Evolutionary conservation across 2,888 invertebrate species (phyloP), one percentile per base, ranked within the genome.

Genomic region (Drosophila yooni): DNA sequence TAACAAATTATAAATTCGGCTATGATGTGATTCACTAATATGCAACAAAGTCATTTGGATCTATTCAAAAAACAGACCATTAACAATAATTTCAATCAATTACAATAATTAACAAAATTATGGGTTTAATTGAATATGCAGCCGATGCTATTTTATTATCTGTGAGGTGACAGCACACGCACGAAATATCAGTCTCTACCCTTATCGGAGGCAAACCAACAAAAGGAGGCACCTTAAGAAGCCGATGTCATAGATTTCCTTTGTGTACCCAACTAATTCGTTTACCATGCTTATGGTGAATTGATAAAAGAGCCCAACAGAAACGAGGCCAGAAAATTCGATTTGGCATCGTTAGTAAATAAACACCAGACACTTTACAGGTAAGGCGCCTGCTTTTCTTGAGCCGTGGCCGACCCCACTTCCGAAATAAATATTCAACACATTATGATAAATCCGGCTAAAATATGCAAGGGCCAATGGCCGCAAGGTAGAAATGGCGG

Each of bases 381-480:
- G 54, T 69, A 57, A 33, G 40, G 15, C 57, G 43, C 46, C 51
- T 33, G 43, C 73, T 61, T 48, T 65, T 72, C 34, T 15, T 25
- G 25, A 2, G 46, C 25, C 25, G 34, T 29, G 34, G 53, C 11
- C 31, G 2, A 10, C 34, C 40, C 38, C 72, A 54, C 25, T 68
- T 63, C 15, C 18, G 54, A 48, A 48, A 75, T 81, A 86, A 88
- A 85, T 85, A 85, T 83, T 89, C 86, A 85, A 77, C 86, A 88
- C 88, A 89, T 87, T 87, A 88, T 88, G 80, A 79, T 78, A 88
- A 89, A 89, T 88, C 87, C 87, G 89, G 70, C 79, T 85, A 89
- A 83, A 88, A 89, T 89, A 89, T 88, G 75, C 90, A 78, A 74
- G 74, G 77, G 63, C 85, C 88, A 80, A 86, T 88, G 74, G 81